Percentiles rank a stretch among this genome's conserved stretches.
Conservation (phyloP, 2,888 invertebrate species). For the Nymphalis polychloros region DNA sequence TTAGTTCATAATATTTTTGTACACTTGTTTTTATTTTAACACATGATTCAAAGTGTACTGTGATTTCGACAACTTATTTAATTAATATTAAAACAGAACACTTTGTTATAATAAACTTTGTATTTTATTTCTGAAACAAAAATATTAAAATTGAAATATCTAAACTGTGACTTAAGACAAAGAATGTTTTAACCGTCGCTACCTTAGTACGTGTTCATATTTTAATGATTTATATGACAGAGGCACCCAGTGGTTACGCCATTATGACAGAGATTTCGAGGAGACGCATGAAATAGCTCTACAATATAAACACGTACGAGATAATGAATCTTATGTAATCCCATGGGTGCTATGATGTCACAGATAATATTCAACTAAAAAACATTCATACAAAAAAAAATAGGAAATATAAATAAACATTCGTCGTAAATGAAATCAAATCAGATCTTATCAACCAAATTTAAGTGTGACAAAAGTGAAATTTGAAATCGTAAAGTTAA, state of each 20-base stretch:
- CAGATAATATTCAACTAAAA: not conserved
- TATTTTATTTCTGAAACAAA: too few species aligned
- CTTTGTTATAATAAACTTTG: too few species aligned
- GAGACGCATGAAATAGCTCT: slow-evolving; percentile 29
- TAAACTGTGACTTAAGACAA: not conserved
- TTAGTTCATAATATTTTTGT: slow-evolving; percentile 13
- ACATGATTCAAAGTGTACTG: not conserved
- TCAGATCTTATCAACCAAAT: slow-evolving; percentile 15
- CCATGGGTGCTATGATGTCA: slow-evolving; percentile 26
- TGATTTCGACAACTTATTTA: too few species aligned
- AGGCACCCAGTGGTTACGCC: slow-evolving; percentile 52
- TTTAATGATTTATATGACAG: slow-evolving; percentile 67
- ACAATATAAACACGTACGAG: slow-evolving; percentile 37
- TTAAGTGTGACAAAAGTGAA: slow-evolving; percentile 26
- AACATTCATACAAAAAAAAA: not conserved
- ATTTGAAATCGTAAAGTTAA: slow-evolving; percentile 44
- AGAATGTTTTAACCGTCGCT: slow-evolving; percentile 44
- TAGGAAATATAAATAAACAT: not conserved
- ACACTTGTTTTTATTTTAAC: not conserved
- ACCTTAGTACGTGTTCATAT: slow-evolving; percentile 53
- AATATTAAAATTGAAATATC: not conserved
- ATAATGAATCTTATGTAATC: slow-evolving; percentile 20
- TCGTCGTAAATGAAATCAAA: not conserved
- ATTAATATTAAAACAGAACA: too few species aligned
- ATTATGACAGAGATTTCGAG: slow-evolving; percentile 41